Evolutionary conservation across 1,140 invertebrate species (phyloP).

Genomic region (Coptotermes formosanus): DNA sequence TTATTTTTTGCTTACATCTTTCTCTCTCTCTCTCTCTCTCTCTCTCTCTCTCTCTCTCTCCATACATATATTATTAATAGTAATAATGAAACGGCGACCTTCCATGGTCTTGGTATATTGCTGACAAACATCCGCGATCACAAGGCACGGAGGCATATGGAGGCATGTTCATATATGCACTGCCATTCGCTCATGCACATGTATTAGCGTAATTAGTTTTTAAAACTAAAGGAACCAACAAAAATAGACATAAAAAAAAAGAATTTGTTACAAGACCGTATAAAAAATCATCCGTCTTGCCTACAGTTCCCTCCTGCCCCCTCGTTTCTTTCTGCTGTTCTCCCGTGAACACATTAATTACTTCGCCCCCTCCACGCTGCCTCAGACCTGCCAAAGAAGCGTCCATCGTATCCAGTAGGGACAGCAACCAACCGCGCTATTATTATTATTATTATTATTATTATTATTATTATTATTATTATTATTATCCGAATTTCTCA

Average conservation of each 20-base stretch:
- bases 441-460: too few species aligned
- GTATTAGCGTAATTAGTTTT: slow-evolving; percentile 14
- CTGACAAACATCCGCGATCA: not conserved
- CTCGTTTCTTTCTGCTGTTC: not conserved
- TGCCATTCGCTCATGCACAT: not conserved
- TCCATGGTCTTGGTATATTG: not conserved
- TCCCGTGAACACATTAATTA: not conserved
- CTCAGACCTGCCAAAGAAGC: not conserved
- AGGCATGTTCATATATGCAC: not conserved
- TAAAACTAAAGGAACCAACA: not conserved
- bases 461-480: too few species aligned
- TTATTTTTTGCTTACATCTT: not conserved
- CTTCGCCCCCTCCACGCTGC: not conserved
- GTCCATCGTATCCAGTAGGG: not conserved
- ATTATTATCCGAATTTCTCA: too few species aligned
- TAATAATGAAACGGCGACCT: slow-evolving; percentile 22
- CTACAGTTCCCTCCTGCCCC: not conserved
- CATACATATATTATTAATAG: slow-evolving; percentile 27
- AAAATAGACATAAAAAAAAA: not conserved
- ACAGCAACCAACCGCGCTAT: not conserved
- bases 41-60: not conserved
- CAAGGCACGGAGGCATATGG: not conserved
- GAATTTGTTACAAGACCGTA: not conserved
- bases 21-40: not conserved
- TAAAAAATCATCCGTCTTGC: not conserved